These are phyloP conservation scores for Bimastos eiseni DNA, from an alignment of 2,888 invertebrate genomes.

Conservation along the genomic window DNA sequence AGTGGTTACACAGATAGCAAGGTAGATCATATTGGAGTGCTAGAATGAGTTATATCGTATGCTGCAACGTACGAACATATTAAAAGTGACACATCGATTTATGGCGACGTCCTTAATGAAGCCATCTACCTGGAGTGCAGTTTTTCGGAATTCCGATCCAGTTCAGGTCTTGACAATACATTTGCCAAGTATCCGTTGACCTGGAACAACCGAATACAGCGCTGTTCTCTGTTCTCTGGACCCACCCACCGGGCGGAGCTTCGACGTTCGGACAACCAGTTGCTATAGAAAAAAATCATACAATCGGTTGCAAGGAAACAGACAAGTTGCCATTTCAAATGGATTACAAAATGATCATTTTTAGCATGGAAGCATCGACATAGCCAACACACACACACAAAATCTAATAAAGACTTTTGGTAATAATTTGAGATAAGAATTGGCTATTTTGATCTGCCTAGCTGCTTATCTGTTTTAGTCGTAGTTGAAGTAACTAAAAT, in stretches of 20 bases:
- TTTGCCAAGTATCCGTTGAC: slow-evolving; percentile 31
- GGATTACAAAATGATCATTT: neutral
- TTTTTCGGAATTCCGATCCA: slow-evolving; percentile 33
- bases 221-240: slow-evolving; percentile 26
- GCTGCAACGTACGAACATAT: neutral
- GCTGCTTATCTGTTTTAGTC: neutral
- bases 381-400: neutral
- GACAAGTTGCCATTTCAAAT: neutral
- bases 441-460: too few relatives aligned
- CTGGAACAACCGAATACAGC: slow-evolving; percentile 28
- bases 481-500: neutral
- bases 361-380: neutral
- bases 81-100: neutral
- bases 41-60: neutral
- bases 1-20: too few relatives aligned
- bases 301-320: neutral
- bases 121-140: slow-evolving; percentile 26
- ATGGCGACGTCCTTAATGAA: neutral
- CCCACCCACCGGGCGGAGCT: slow-evolving; percentile 28
- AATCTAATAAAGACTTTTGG: too few relatives aligned
- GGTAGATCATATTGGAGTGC: neutral
- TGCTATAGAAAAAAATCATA: neutral
- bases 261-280: slow-evolving; percentile 34
- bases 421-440: too few relatives aligned
- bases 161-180: slow-evolving; percentile 25